Evolutionary conservation across 2,888 invertebrate species (phyloP), one percentile per base, ranked within the genome.

Genomic region (Lasioglossum oenotherae): DNA sequence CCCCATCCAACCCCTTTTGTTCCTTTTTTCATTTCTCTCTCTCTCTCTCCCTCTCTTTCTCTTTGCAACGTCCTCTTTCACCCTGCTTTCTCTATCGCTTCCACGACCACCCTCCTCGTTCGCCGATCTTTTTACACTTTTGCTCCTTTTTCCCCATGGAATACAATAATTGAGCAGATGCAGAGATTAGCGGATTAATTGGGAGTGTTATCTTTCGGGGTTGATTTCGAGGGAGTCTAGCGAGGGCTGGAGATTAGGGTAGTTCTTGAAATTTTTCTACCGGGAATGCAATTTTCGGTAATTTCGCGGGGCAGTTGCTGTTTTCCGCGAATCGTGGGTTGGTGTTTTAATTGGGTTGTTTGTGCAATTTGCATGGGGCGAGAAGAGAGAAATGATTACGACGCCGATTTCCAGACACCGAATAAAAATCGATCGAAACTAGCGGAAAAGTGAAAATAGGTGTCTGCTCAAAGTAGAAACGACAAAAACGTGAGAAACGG

Each of bases 101-200:
- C 16, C 31, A 57, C 57, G 57, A n/a, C 64, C 64, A 31, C 31
- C 64, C 14, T 16, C 19, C 73, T 46, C 46, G 57, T 53, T 74
- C 31, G 12, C 19, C 19, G 19, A 8, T 67, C 49, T 74, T 57
- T 74, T 57, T 35, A 14, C 31, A 23, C 19, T 49, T 49, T 73
- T 72, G 38, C 49, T 74, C 19, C 10, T 31, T 35, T 74, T 74
- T 31, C 69, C 41, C 41, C 5, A 1, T n/a, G 41, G 38, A 41
- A 69, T 69, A 69, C 69, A 69, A 69, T 69, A 69, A 69, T 69
- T 38, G 69, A 38, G 23, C 38, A 69, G 69, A 69, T 38, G 23
- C 41, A 41, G 72, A 38, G 41, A 72, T 72, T 41, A 41, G 72
- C 41, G 44, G 41, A 72, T 72, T 72, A 38, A 41, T 72, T 72